phyloP scores from a whole-genome alignment of 2,888 invertebrate species.

The Euplexia lucipara region DNA sequence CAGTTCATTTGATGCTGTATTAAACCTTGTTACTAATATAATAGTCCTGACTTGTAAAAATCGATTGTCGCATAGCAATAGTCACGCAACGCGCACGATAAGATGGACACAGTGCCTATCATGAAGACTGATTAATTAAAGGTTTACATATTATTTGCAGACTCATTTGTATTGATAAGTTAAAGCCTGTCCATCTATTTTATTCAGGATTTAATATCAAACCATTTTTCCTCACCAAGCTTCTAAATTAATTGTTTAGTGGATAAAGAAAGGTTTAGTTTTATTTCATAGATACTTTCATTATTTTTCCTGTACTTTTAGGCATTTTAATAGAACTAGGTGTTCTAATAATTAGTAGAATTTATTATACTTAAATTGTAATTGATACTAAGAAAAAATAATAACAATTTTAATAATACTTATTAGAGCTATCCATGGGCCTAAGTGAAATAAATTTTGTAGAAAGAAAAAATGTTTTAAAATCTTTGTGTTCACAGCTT shows the following conservation, averaged over 20 bases:
- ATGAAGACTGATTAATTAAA: background rate
- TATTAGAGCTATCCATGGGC: background rate
- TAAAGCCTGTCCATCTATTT: background rate
- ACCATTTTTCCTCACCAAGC: background rate
- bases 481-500: conserved; percentile 55
- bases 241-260: background rate
- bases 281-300: background rate
- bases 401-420: too few species aligned
- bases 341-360: background rate
- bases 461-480: background rate
- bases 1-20: background rate
- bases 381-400: too few species aligned
- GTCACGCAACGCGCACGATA: conserved; percentile 42
- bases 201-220: background rate
- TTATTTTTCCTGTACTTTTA: conserved; percentile 1
- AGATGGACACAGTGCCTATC: conserved; percentile 22
- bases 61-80: conserved; percentile 50
- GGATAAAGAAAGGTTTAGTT: background rate
- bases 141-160: background rate
- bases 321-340: background rate
- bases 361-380: too few species aligned
- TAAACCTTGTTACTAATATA: background rate
- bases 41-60: conserved; percentile 15
- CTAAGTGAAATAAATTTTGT: background rate
- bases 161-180: background rate